Conservation (phyloP, 2,888 invertebrate species). For the Athalia circularis region DNA sequence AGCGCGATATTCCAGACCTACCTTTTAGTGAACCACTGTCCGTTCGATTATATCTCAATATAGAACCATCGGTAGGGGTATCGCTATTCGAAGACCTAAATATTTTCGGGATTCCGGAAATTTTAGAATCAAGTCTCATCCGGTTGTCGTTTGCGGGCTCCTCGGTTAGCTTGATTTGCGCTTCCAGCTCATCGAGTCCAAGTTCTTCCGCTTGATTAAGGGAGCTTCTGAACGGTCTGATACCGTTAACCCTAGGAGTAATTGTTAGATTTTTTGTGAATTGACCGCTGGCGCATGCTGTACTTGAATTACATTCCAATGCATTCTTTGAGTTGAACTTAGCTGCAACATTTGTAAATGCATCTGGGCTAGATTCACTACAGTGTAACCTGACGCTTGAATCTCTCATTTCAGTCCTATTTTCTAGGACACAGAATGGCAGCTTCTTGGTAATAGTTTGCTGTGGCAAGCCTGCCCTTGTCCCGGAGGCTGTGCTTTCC, state of each 20-base stretch:
- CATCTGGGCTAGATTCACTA: constrained; percentile 13
- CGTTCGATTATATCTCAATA: constrained; percentile 8
- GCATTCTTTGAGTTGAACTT: not conserved
- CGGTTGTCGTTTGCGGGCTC: constrained; percentile 19
- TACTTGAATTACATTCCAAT: constrained; percentile 1
- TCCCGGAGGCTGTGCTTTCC: constrained; percentile 22
- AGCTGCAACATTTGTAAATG: not conserved
- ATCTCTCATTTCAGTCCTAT: not conserved
- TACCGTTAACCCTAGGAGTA: constrained; percentile 5
- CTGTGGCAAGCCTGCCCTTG: constrained; percentile 9
- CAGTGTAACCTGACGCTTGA: not conserved
- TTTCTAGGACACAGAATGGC: not conserved
- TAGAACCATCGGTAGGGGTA: not conserved
- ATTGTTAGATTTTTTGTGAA: not conserved
- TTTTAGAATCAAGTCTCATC: constrained; percentile 27
- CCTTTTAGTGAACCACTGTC: constrained; percentile 21
- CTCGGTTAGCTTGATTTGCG: constrained; percentile 15
- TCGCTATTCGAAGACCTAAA: constrained; percentile 11
- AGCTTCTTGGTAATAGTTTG: constrained; percentile 22
- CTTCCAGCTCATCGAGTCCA: not conserved
- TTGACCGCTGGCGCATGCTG: constrained; percentile 3
- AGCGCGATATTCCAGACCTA: not conserved
- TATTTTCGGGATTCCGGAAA: constrained; percentile 23
- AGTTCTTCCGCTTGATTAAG: not conserved
- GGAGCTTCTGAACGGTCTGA: not conserved